These are phyloP conservation scores for Tetrao urogallus DNA, from an alignment of 2,113 vertebrate genomes.

Conservation along the genomic window DNA sequence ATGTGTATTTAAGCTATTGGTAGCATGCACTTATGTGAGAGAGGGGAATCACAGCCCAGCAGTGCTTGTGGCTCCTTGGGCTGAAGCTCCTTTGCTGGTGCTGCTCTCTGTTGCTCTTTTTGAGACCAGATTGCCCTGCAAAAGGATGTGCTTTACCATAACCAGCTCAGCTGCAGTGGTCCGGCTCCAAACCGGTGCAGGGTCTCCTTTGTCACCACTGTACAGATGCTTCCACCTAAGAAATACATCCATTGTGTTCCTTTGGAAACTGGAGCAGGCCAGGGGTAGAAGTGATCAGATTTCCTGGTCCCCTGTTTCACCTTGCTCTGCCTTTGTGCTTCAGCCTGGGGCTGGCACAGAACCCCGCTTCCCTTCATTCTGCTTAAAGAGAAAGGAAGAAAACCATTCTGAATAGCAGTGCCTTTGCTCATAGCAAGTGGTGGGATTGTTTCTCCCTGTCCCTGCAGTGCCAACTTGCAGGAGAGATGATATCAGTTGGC, in stretches of 20 bases:
- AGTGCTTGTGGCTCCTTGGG: not conserved
- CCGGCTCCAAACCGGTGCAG: not conserved
- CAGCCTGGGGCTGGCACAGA: not conserved
- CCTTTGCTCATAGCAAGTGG: not conserved
- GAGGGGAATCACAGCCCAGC: not conserved
- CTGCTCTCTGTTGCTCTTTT: not conserved
- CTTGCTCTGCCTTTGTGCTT: conserved; percentile 56
- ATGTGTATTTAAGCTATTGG: not conserved
- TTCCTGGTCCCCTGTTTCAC: conserved; percentile 61
- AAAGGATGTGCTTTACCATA: not conserved
- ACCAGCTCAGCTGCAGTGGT: not conserved
- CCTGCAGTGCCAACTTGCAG: not conserved
- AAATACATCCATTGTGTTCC: conserved; percentile 4
- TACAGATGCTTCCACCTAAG: not conserved
- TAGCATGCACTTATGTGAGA: not conserved
- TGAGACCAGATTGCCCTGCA: not conserved
- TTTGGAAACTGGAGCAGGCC: not conserved
- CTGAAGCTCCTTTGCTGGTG: not conserved
- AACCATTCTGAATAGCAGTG: not conserved
- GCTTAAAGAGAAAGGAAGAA: conserved; percentile 59
- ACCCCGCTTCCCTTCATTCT: conserved; percentile 44
- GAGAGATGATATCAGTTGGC: not conserved
- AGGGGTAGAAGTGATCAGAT: conserved; percentile 50
- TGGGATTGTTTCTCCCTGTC: not conserved
- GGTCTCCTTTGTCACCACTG: not conserved